phyloP scores from a whole-genome alignment of 2,113 vertebrate species.

The Notiomystis cincta region DNA sequence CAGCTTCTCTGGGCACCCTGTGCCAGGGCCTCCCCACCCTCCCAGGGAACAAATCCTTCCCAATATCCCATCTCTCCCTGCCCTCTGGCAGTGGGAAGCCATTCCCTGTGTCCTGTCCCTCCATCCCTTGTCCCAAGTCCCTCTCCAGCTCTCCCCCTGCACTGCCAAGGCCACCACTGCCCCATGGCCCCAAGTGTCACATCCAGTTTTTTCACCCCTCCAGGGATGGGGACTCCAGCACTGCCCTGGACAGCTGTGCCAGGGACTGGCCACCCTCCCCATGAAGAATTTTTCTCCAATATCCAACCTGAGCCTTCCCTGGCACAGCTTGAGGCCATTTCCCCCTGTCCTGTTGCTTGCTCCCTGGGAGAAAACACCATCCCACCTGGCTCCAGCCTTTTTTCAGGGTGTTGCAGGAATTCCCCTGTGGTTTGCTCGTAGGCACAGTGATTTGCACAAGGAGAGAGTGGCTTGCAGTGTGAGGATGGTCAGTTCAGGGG shows the following conservation, averaged over 20 bases:
- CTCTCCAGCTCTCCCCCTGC: not conserved
- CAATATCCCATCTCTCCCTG: not conserved
- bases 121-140: not conserved
- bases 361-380: not conserved
- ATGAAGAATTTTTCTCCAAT: not conserved
- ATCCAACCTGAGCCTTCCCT: not conserved
- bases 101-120: not conserved
- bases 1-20: not conserved
- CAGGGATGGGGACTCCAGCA: not conserved
- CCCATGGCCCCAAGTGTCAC: not conserved
- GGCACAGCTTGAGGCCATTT: not conserved
- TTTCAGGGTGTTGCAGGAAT: not conserved
- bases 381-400: not conserved
- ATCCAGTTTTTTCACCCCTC: not conserved
- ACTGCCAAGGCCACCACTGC: not conserved
- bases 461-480: not conserved
- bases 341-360: not conserved
- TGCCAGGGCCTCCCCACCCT: not conserved
- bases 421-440: not conserved
- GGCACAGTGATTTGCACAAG: not conserved
- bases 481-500: not conserved
- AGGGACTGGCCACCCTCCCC: not conserved
- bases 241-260: too few species aligned
- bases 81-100: not conserved
- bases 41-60: not conserved